phyloP scores from a whole-genome alignment of 2,888 invertebrate species.

The Spodoptera exigua region DNA sequence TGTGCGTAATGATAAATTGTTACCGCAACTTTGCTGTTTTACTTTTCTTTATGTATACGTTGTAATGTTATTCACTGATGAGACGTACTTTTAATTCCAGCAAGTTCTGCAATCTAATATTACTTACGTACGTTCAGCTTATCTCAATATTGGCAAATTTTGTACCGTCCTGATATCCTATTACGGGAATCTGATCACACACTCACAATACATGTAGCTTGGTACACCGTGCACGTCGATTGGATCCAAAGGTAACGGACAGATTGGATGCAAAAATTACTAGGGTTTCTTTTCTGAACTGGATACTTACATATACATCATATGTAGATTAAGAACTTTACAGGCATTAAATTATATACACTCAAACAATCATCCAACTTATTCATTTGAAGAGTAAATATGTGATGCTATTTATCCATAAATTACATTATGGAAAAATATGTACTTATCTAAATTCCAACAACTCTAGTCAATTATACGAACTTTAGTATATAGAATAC shows the following conservation, averaged over 20 bases:
- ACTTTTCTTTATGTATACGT: slow-evolving; percentile 23
- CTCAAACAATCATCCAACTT: no score
- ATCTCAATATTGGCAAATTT: slow-evolving; percentile 1
- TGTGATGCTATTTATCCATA: no score
- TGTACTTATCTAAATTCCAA: no score
- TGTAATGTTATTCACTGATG: slow-evolving; percentile 15
- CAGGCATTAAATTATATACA: no score
- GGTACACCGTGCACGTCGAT: slow-evolving; percentile 27
- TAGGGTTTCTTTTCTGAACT: slow-evolving; percentile 16
- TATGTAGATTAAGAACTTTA: no score
- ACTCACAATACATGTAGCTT: slow-evolving; percentile 16
- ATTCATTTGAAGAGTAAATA: no score
- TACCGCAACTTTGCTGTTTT: slow-evolving; percentile 49
- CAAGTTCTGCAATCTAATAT: slow-evolving; percentile 1
- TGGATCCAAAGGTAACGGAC: slow-evolving; percentile 36
- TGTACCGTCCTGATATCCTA: slow-evolving; percentile 1
- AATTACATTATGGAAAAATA: no score
- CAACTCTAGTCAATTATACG: slow-evolving; percentile 2
- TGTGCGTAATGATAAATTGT: slow-evolving; percentile 80
- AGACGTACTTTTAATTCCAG: slow-evolving; percentile 1
- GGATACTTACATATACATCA: not conserved
- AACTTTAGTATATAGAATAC: slow-evolving; percentile 39
- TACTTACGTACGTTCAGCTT: not conserved
- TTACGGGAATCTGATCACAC: slow-evolving; percentile 1
- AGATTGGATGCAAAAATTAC: slow-evolving; percentile 50